Conservation (phyloP, 2,113 vertebrate species). For the Cinclus mexicanus region DNA sequence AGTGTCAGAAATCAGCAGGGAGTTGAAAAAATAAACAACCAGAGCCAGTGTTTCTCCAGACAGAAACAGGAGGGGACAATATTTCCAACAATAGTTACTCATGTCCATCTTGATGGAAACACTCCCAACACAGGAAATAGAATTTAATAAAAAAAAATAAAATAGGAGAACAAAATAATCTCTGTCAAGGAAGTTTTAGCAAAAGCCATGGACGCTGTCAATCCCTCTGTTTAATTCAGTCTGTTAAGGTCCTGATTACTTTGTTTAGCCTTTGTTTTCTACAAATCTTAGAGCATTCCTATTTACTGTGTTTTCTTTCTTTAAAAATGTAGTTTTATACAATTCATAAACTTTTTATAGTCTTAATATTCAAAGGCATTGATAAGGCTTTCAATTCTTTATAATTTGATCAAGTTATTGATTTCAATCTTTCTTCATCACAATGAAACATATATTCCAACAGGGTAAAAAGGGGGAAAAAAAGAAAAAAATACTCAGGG, state of each 20-base stretch:
- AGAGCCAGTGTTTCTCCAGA: neutral
- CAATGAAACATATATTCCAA: neutral
- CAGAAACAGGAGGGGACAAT: neutral
- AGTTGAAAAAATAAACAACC: neutral
- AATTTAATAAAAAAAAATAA: neutral
- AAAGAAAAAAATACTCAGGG: fast-evolving
- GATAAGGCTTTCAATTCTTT: neutral
- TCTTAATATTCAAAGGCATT: neutral
- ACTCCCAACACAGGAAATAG: neutral
- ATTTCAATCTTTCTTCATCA: neutral
- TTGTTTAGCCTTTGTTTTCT: neutral
- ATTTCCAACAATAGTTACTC: neutral
- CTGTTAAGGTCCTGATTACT: neutral
- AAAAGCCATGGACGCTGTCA: neutral
- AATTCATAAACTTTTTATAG: neutral
- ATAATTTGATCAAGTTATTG: neutral
- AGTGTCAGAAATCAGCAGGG: neutral
- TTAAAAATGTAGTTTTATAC: neutral
- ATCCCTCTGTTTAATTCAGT: neutral
- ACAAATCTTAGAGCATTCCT: neutral
- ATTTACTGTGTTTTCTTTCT: neutral
- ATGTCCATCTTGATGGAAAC: neutral
- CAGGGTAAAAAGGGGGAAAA: neutral
- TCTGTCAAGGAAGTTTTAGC: neutral
- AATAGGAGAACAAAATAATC: neutral